Evolutionary conservation across 1,140 invertebrate species (phyloP).

Genomic region (Macrostomum lignano): DNA sequence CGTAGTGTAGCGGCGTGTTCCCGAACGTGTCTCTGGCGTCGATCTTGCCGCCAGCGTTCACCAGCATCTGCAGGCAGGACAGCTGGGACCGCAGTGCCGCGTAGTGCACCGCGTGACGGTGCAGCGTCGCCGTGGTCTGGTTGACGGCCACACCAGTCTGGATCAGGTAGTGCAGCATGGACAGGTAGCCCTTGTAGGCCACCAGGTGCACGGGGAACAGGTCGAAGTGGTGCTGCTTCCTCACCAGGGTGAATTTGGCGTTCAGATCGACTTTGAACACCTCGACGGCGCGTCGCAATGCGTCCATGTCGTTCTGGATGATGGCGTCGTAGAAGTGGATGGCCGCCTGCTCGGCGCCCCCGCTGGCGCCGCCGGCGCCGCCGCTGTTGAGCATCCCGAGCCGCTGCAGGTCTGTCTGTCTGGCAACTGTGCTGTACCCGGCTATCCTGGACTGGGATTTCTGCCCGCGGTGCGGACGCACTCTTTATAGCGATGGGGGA

Average conservation of each 20-base stretch:
- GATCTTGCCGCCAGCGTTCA: slow-evolving; percentile 19
- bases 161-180: slow-evolving; percentile 24
- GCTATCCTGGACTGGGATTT: too few species aligned
- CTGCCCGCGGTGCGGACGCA: too few species aligned
- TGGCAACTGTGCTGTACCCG: too few species aligned
- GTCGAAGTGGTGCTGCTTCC: slow-evolving; percentile 22
- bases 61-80: slow-evolving; percentile 14
- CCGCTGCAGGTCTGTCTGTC: too few species aligned
- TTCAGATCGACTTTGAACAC: slow-evolving; percentile 24
- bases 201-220: slow-evolving; percentile 24
- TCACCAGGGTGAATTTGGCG: slow-evolving; percentile 16
- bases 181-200: slow-evolving; percentile 20
- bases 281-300: slow-evolving; percentile 17
- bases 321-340: slow-evolving; percentile 28
- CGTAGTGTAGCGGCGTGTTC: slow-evolving; percentile 24
- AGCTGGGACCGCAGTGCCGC: slow-evolving; percentile 19
- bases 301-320: slow-evolving; percentile 20
- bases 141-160: slow-evolving; percentile 24
- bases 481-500: too few species aligned
- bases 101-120: slow-evolving; percentile 21
- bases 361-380: too few species aligned
- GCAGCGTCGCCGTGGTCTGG: slow-evolving; percentile 17
- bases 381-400: too few species aligned
- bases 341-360: too few species aligned
- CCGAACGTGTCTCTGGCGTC: slow-evolving; percentile 24